phyloP scores from a whole-genome alignment of 2,888 invertebrate genomes.

The Alsophila aescularia region DNA sequence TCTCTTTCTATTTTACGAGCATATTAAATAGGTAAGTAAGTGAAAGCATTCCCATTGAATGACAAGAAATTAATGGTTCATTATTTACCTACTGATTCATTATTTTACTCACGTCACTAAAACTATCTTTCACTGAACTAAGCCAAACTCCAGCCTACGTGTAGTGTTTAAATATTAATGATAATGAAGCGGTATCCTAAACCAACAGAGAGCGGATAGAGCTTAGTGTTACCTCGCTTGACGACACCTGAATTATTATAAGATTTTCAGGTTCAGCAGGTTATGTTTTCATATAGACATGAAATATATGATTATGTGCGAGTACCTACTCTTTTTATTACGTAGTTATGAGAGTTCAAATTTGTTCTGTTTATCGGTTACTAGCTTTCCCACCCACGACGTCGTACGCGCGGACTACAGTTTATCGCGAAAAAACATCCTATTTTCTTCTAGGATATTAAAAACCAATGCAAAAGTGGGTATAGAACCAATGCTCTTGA shows the following conservation, averaged over 20 bases:
- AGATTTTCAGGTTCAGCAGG: slow-evolving; percentile 13
- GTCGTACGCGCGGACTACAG: too few relatives aligned
- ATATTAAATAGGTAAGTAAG: too few relatives aligned
- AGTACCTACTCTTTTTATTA: neutral
- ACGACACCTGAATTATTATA: slow-evolving; percentile 29
- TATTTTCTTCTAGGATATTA: too few relatives aligned
- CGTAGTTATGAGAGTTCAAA: too few relatives aligned
- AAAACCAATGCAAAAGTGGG: too few relatives aligned
- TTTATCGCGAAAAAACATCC: too few relatives aligned
- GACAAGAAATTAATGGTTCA: too few relatives aligned
- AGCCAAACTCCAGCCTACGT: neutral
- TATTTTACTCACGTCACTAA: neutral
- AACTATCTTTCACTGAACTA: neutral
- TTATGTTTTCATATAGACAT: slow-evolving; percentile 2
- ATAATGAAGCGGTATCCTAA: slow-evolving; percentile 29
- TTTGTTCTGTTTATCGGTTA: too few relatives aligned
- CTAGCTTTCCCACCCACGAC: too few relatives aligned
- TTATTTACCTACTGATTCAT: neutral
- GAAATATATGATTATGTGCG: neutral
- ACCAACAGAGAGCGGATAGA: slow-evolving; percentile 11
- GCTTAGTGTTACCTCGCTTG: slow-evolving; percentile 21
- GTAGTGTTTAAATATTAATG: slow-evolving; percentile 15
- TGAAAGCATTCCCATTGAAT: too few relatives aligned
- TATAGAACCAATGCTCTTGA: too few relatives aligned
- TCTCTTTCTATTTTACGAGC: too few relatives aligned